phyloP scores from a whole-genome alignment of 1,140 invertebrate species.

The Holcopasites calliopsidis region DNA sequence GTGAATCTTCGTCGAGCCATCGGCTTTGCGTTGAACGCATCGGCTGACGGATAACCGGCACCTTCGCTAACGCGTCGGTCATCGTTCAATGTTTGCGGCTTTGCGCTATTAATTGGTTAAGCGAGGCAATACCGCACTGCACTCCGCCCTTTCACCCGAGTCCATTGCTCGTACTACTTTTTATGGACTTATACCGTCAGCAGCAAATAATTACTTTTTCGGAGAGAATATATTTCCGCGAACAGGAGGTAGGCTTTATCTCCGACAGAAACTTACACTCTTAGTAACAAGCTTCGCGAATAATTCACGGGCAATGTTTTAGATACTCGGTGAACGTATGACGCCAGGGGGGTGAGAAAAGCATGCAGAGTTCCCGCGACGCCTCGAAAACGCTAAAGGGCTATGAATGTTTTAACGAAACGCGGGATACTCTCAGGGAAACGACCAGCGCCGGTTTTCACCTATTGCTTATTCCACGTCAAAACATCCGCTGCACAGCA shows the following conservation, averaged over 20 bases:
- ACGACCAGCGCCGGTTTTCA: background rate
- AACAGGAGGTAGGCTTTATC: no score
- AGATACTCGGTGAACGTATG: background rate
- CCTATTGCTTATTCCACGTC: constrained; percentile 45
- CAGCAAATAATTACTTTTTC: no score
- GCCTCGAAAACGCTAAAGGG: constrained; percentile 45
- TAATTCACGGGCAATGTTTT: constrained; percentile 2
- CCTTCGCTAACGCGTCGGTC: background rate
- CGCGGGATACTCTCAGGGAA: constrained; percentile 23
- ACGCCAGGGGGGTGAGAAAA: background rate
- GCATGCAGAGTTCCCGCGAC: background rate
- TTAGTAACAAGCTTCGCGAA: background rate
- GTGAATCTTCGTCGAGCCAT: background rate
- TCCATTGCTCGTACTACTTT: no score
- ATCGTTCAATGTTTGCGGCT: background rate
- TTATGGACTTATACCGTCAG: no score
- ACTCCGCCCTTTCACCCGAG: background rate
- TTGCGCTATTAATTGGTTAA: no score
- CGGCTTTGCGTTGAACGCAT: background rate
- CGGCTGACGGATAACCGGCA: background rate
- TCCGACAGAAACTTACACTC: background rate
- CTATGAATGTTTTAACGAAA: constrained; percentile 60
- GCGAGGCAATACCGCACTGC: background rate
- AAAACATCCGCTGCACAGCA: constrained; percentile 34
- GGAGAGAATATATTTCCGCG: no score